Percentiles rank a stretch among this genome's conserved stretches.
Conservation (phyloP, 2,888 invertebrate genomes). For the Pyralis farinalis region DNA sequence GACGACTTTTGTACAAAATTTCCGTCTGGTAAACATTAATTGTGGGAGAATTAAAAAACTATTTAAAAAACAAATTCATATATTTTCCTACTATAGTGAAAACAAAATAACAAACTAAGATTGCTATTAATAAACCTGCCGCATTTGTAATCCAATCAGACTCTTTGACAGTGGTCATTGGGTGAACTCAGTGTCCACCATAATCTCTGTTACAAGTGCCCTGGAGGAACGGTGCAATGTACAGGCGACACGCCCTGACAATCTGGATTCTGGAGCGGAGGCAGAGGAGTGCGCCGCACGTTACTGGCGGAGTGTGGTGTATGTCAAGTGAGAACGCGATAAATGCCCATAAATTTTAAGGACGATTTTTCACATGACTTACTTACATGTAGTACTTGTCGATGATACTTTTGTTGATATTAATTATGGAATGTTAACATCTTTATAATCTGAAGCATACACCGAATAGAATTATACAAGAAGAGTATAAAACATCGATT, state of each 20-base stretch:
- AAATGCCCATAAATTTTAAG: background rate
- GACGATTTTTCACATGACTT: no score
- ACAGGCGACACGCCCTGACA: conserved; percentile 11
- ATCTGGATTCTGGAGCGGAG: conserved; percentile 8
- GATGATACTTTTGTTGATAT: background rate
- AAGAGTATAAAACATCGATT: no score
- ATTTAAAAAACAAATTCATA: no score
- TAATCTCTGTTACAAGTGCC: conserved; percentile 20
- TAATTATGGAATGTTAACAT: background rate
- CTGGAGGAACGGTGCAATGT: conserved; percentile 7
- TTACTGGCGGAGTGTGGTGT: conserved; percentile 25
- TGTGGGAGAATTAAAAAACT: no score
- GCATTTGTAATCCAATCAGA: conserved; percentile 22
- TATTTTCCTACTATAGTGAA: no score
- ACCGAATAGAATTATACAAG: no score
- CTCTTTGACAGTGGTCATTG: conserved; percentile 19
- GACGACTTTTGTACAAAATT: no score
- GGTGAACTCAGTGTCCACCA: conserved; percentile 15
- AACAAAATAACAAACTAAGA: background rate
- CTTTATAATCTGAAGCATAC: no score
- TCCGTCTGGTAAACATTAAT: no score
- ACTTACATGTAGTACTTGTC: no score
- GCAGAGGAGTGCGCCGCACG: no score
- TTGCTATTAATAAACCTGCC: conserved; percentile 4
- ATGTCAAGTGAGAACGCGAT: conserved; percentile 21